These are phyloP conservation scores for Lymantria dispar DNA, from an alignment of 2,888 invertebrate species.

Conservation along the genomic window DNA sequence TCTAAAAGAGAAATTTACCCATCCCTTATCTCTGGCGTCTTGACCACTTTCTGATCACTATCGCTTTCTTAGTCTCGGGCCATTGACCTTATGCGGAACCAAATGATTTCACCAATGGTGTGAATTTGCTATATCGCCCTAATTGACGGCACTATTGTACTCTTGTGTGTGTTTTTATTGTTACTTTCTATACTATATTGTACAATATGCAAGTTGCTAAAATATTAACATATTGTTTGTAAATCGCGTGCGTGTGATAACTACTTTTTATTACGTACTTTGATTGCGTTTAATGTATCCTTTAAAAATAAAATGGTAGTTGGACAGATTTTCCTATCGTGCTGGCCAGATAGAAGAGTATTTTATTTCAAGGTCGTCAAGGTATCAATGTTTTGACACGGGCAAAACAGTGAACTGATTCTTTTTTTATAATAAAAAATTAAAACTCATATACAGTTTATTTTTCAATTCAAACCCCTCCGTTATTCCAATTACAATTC, in stretches of 20 bases:
- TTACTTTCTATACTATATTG: constrained; percentile 4
- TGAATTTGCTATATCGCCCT: constrained; percentile 10
- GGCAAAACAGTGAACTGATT: too few relatives aligned
- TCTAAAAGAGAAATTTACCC: constrained; percentile 19
- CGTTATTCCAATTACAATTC: too few relatives aligned
- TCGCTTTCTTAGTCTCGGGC: constrained; percentile 26
- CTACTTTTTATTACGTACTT: not conserved
- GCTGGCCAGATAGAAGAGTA: too few relatives aligned
- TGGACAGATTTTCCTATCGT: too few relatives aligned
- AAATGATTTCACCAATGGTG: constrained; percentile 23
- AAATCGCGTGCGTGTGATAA: not conserved
- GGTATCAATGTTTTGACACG: too few relatives aligned
- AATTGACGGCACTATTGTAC: constrained; percentile 8
- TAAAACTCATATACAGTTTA: too few relatives aligned
- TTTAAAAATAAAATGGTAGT: too few relatives aligned
- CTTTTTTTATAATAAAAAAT: too few relatives aligned
- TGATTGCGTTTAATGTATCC: too few relatives aligned
- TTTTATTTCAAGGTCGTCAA: too few relatives aligned
- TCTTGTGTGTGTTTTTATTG: constrained; percentile 1
- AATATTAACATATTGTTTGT: not conserved
- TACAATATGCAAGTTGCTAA: not conserved
- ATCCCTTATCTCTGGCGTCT: constrained; percentile 22
- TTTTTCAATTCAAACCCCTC: too few relatives aligned
- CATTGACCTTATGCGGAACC: constrained; percentile 30
- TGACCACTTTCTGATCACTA: constrained; percentile 29